Percentiles rank a stretch among this genome's conserved stretches.
These are phyloP conservation scores for Liasis olivaceus DNA, from an alignment of 2,797 vertebrate genomes.

Conservation along the genomic window DNA sequence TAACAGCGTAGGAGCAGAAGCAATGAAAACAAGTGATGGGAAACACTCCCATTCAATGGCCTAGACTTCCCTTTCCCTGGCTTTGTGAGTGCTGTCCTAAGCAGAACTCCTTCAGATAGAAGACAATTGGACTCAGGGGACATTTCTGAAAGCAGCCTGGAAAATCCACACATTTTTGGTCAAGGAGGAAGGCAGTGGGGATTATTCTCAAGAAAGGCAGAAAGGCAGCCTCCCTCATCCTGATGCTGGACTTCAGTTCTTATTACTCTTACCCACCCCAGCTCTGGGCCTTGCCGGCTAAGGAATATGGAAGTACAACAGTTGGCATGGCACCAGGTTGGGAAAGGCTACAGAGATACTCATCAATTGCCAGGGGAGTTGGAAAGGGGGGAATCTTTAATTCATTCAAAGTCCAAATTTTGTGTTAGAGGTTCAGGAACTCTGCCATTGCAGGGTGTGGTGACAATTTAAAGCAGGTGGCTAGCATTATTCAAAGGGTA, in stretches of 20 bases:
- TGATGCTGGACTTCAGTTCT: background rate
- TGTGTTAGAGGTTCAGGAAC: conserved; percentile 31
- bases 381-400: conserved; percentile 41
- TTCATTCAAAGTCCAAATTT: conserved; percentile 37
- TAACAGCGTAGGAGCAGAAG: background rate
- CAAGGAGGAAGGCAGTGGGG: background rate
- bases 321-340: background rate
- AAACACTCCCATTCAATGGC: background rate
- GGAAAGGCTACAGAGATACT: background rate
- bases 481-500: conserved; percentile 59
- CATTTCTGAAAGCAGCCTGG: background rate
- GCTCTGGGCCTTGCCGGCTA: background rate
- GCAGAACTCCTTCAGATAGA: background rate
- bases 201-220: background rate
- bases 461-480: conserved; percentile 63
- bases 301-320: background rate
- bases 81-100: background rate
- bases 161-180: background rate
- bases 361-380: background rate
- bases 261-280: conserved; percentile 31
- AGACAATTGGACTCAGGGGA: background rate
- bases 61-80: background rate
- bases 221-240: background rate
- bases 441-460: conserved; percentile 60
- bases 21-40: background rate